phyloP scores from a whole-genome alignment of 1,140 invertebrate species.

The Drosophila saltans region DNA sequence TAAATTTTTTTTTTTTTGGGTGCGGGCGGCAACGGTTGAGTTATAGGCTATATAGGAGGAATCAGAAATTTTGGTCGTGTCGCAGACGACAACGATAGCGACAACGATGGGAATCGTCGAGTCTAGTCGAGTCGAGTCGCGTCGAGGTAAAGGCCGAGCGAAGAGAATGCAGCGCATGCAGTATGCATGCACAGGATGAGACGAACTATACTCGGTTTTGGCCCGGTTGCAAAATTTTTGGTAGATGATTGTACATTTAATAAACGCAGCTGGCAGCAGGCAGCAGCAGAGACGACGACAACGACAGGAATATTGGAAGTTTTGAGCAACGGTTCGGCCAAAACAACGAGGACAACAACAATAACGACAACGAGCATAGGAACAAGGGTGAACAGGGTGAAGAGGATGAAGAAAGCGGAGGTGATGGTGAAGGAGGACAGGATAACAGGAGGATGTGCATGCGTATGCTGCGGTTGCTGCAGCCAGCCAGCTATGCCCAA shows the following conservation, averaged over 20 bases:
- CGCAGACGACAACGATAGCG: slow-evolving; percentile 19
- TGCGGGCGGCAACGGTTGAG: slow-evolving; percentile 32
- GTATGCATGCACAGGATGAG: slow-evolving; percentile 14
- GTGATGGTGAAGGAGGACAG: neutral
- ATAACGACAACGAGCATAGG: neutral
- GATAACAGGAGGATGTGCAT: slow-evolving; percentile 3
- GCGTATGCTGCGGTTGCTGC: slow-evolving; percentile 10
- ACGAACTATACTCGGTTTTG: slow-evolving; percentile 16
- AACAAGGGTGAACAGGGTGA: neutral
- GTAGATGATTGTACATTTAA: slow-evolving; percentile 57
- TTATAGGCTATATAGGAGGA: slow-evolving; percentile 56
- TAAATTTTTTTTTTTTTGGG: neutral
- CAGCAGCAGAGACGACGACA: slow-evolving; percentile 29
- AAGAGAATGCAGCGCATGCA: slow-evolving; percentile 11
- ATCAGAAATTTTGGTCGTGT: slow-evolving; percentile 51
- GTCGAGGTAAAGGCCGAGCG: slow-evolving; percentile 17
- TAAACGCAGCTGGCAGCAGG: slow-evolving; percentile 41
- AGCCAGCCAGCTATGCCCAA: slow-evolving; percentile 1
- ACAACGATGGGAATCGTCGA: slow-evolving; percentile 24
- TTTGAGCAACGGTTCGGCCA: slow-evolving; percentile 17
- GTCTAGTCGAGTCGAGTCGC: neutral
- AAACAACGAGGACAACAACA: slow-evolving; percentile 10
- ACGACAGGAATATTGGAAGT: slow-evolving; percentile 56
- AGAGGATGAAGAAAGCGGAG: neutral
- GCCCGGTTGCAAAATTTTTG: slow-evolving; percentile 46